Conservation (phyloP, 2,113 vertebrate species). For the Ictidomys tridecemlineatus region DNA sequence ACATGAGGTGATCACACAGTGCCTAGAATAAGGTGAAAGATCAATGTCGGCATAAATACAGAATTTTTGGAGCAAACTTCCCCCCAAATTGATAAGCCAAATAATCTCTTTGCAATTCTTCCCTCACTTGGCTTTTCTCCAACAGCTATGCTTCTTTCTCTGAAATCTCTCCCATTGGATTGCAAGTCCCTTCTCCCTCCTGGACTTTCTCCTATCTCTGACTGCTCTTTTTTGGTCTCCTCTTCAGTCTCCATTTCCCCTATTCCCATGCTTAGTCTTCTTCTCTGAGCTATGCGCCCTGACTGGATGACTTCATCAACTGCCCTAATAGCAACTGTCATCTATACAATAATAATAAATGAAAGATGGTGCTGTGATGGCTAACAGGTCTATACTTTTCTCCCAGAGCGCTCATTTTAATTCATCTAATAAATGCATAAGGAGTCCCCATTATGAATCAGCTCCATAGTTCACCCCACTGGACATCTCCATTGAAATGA, state of each 20-base stretch:
- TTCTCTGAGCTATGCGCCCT: not conserved
- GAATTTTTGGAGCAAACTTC: not conserved
- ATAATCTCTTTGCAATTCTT: not conserved
- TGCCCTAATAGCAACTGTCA: not conserved
- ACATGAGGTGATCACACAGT: accelerated
- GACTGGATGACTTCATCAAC: not conserved
- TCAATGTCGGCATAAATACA: not conserved
- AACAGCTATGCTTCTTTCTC: not conserved
- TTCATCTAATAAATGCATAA: not conserved
- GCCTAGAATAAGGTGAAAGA: not conserved
- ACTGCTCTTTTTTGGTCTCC: not conserved
- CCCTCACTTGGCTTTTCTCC: not conserved
- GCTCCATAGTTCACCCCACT: not conserved
- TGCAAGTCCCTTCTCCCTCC: not conserved
- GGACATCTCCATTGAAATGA: not conserved
- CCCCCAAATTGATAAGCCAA: not conserved
- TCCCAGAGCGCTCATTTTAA: not conserved
- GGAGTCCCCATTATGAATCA: not conserved
- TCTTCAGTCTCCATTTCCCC: not conserved
- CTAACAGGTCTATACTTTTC: not conserved
- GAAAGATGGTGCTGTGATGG: not conserved
- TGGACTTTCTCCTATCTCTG: not conserved
- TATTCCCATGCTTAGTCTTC: not conserved
- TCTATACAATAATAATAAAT: not conserved
- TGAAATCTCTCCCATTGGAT: not conserved